Conservation (phyloP, 2,888 invertebrate genomes). For the Lasioglossum figueresi region DNA sequence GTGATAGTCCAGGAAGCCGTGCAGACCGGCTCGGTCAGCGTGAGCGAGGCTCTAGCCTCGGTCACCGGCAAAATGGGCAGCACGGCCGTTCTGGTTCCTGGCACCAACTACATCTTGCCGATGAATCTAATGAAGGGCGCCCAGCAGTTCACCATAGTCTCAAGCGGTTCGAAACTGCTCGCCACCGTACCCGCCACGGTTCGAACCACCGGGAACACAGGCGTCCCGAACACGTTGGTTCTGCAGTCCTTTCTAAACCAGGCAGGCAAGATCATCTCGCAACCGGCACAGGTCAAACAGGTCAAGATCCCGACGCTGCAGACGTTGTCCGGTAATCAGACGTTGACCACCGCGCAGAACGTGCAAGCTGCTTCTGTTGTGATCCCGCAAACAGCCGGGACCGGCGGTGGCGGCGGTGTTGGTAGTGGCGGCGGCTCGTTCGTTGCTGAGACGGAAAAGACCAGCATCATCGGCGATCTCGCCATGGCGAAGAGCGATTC, state of each 20-base stretch:
- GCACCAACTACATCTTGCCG: constrained; percentile 88
- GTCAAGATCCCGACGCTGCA: constrained; percentile 80
- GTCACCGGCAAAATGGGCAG: constrained; percentile 85
- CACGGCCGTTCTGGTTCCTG: constrained; percentile 89
- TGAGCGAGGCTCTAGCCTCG: constrained; percentile 88
- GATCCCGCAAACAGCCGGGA: constrained; percentile 73
- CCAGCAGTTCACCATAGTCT: constrained; percentile 90
- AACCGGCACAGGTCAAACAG: constrained; percentile 77
- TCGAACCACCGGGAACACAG: constrained; percentile 75
- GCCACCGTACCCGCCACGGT: constrained; percentile 80
- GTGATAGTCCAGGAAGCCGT: constrained; percentile 82
- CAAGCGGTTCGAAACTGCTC: constrained; percentile 87
- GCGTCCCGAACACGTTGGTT: constrained; percentile 87
- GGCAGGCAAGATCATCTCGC: constrained; percentile 84
- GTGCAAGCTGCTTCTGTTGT: constrained; percentile 73
- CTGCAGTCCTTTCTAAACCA: constrained; percentile 89
- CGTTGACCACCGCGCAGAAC: constrained; percentile 65
- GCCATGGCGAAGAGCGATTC: constrained; percentile 58
- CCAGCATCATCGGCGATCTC: constrained; percentile 58
- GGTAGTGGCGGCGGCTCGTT: constrained; percentile 58
- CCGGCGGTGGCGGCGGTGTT: constrained; percentile 8
- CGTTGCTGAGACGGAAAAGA: constrained; percentile 62
- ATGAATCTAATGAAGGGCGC: constrained; percentile 90
- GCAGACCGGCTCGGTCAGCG: constrained; percentile 81
- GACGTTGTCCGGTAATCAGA: constrained; percentile 72